Evolutionary conservation across 2,888 invertebrate genomes (phyloP), one percentile per base, ranked within the genome.

Genomic region (Epinotia bilunana): DNA sequence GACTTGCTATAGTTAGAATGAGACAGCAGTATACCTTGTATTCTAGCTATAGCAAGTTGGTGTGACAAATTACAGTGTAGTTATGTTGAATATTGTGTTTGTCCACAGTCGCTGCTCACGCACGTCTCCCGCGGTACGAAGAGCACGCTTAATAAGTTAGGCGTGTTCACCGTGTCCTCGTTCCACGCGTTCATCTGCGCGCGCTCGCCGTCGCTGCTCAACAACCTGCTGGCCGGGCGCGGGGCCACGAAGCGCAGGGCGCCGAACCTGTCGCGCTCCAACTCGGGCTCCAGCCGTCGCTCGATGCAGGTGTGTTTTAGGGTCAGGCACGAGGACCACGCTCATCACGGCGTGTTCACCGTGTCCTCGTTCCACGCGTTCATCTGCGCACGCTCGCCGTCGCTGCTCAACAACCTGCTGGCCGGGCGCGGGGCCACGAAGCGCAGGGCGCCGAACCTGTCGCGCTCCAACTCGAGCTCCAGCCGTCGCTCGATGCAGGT

Each of bases 131-230:
- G 98, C 83, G 97, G 98, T 83, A 99, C 99, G 81, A 99, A 99
- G 95, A 97, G 97, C 86, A 98, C 98, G 65, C 94, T 99, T 86
- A 98, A 99, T 95, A 98, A 98, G 89, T 95, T 99, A 86, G 99
- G 99, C 77, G 98, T 99, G 84, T 99, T 99, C 95, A 99, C 99
- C 72, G 99, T 99, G 82, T 99, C 99, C 75, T 99, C 99, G 80
- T 98, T 99, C 95, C 99, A 99, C 92, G 99, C 99, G 81, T 98
- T 99, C 91, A 99, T 99, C 83, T 99, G 99, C 91, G 99, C 99
- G 76, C 96, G 99, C 79, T 98, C 98, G 85, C 99, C 99, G 57
- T 98, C 98, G 74, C 94, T 98, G 83, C 95, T 98, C 80, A 98
- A 98, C 95, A 98, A 98, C 92, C 94, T 98, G 86, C 95, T 98